A percentile compares a stretch with the other conserved stretches of the same genome.
Conservation (phyloP, 2,888 invertebrate species). For the Notodonta dromedarius region DNA sequence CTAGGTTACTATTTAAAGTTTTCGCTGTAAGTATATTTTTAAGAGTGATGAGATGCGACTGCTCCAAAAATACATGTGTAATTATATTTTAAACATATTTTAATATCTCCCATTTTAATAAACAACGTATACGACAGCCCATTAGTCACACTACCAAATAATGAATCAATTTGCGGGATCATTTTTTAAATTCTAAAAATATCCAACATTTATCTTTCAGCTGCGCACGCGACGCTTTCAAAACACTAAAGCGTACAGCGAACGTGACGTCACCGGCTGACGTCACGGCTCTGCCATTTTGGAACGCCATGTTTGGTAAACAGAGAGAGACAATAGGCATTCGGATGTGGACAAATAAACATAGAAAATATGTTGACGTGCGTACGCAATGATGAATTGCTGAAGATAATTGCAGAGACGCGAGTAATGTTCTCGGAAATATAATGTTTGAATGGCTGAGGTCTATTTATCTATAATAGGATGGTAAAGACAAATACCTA, state of each 20-base stretch:
- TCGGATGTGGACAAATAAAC: conserved; percentile 64
- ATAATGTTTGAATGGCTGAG: too few relatives aligned
- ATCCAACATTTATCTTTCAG: conserved; percentile 53
- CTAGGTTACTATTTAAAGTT: too few relatives aligned
- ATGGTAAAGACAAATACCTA: too few relatives aligned
- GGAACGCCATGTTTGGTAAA: conserved; percentile 69
- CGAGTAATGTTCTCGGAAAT: background rate
- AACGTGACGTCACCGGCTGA: conserved; percentile 58
- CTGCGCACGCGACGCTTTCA: conserved; percentile 51
- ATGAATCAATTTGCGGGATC: conserved; percentile 43
- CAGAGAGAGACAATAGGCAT: conserved; percentile 60
- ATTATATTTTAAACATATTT: conserved; percentile 8
- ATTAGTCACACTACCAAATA: conserved; percentile 35
- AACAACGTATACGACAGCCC: conserved; percentile 10
- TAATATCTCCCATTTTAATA: conserved; percentile 3
- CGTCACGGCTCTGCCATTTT: conserved; percentile 52
- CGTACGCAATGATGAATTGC: conserved; percentile 4
- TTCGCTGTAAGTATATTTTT: too few relatives aligned
- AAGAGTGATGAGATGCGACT: background rate
- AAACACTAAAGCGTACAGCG: conserved; percentile 48
- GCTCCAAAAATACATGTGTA: conserved; percentile 20
- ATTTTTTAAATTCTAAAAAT: conserved; percentile 35
- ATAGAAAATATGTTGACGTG: conserved; percentile 41
- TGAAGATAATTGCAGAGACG: conserved; percentile 16
- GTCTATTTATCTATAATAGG: too few relatives aligned